phyloP scores from a whole-genome alignment of 2,113 vertebrate species.

The Myrmophylax atrothorax region DNA sequence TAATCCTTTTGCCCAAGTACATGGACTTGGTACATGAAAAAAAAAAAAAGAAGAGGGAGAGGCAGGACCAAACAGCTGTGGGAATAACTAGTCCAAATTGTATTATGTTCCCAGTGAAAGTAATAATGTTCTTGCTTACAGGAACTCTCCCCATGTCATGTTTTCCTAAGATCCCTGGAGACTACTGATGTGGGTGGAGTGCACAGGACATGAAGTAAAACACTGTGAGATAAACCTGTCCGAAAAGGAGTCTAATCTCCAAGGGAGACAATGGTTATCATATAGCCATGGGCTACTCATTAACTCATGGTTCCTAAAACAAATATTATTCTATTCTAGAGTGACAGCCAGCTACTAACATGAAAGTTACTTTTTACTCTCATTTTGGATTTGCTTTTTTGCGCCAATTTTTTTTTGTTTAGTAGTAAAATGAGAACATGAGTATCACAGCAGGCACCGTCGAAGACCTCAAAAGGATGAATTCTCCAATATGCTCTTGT shows the following conservation, averaged over 20 bases:
- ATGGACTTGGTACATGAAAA: background rate
- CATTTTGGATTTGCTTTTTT: background rate
- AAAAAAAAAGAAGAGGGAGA: background rate
- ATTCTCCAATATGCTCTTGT: background rate
- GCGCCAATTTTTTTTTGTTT: rapidly evolving
- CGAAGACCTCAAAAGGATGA: background rate
- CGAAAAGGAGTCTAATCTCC: background rate
- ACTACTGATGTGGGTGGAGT: background rate
- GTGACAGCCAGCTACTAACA: background rate
- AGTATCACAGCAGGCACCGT: background rate
- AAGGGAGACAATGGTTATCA: conserved; percentile 6
- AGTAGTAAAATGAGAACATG: background rate
- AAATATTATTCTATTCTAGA: conserved; percentile 20
- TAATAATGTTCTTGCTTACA: background rate
- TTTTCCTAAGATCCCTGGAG: background rate
- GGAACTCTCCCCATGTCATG: background rate
- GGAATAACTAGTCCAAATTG: background rate
- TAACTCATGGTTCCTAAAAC: background rate
- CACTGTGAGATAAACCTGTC: conserved; percentile 17
- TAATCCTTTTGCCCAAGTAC: background rate
- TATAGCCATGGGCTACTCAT: conserved; percentile 1
- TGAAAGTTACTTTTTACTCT: background rate
- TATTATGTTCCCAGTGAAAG: background rate
- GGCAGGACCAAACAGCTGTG: background rate
- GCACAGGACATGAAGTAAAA: conserved; percentile 6